phyloP scores from a whole-genome alignment of 2,797 vertebrate genomes.

The Corythornis leucogaster region DNA sequence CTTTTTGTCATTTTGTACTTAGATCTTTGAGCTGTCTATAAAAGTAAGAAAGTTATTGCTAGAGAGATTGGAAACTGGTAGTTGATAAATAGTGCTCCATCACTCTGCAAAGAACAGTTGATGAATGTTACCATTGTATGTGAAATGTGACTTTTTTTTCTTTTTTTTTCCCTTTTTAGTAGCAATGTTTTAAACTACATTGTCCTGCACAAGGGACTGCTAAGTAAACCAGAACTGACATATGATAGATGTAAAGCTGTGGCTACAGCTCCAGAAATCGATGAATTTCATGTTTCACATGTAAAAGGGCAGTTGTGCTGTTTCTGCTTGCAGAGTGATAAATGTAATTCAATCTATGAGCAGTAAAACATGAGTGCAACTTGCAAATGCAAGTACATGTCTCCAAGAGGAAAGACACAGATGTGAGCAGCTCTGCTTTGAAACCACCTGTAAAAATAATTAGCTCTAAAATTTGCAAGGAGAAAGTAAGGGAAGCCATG shows the following conservation, averaged over 20 bases:
- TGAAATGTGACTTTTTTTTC: constrained; percentile 22
- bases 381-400: constrained; percentile 6
- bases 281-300: constrained; percentile 66
- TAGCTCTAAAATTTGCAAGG: constrained; percentile 12
- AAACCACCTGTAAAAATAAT: constrained; percentile 22
- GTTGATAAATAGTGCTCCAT: constrained; percentile 29
- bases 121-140: constrained; percentile 26
- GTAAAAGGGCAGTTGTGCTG: constrained; percentile 51
- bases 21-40: neutral
- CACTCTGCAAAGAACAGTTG: neutral
- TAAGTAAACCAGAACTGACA: constrained; percentile 72
- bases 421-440: constrained; percentile 18
- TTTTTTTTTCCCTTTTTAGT: constrained; percentile 15
- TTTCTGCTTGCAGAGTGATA: constrained; percentile 69
- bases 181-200: constrained; percentile 39
- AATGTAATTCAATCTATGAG: constrained; percentile 65
- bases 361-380: constrained; percentile 45
- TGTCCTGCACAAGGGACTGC: constrained; percentile 39
- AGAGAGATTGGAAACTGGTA: constrained; percentile 21
- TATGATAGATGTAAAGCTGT: constrained; percentile 69
- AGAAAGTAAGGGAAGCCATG: neutral
- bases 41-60: constrained; percentile 18
- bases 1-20: constrained; percentile 27
- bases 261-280: constrained; percentile 60
- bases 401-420: constrained; percentile 14